Conservation (phyloP, 1,140 invertebrate genomes). For the Nasonia giraulti region DNA sequence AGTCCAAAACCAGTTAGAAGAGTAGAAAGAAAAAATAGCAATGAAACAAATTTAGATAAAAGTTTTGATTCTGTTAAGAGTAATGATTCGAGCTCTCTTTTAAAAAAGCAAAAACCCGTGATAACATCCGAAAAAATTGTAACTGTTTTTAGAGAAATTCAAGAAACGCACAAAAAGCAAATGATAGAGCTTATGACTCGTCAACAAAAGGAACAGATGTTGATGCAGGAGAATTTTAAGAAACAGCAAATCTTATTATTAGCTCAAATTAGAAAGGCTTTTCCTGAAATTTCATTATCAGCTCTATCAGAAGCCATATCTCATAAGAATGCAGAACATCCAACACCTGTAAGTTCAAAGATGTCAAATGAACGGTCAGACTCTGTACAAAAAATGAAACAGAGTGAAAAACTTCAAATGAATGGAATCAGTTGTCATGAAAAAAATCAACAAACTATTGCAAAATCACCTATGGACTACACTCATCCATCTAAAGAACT, state of each 20-base stretch:
- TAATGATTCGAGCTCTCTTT: background rate
- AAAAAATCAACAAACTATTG: background rate
- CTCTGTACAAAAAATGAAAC: background rate
- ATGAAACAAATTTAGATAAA: constrained; percentile 67
- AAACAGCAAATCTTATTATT: constrained; percentile 77
- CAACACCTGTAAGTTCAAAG: constrained; percentile 20
- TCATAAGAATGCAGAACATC: constrained; percentile 34
- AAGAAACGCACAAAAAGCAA: constrained; percentile 77
- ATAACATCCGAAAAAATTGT: constrained; percentile 68
- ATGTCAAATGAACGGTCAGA: background rate
- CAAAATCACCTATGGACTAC: constrained; percentile 17
- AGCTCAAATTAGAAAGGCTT: constrained; percentile 75
- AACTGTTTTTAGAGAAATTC: constrained; percentile 74
- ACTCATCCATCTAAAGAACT: constrained; percentile 32
- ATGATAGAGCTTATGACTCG: constrained; percentile 76
- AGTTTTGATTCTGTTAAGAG: constrained; percentile 48
- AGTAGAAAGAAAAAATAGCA: constrained; percentile 55
- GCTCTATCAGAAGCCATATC: constrained; percentile 54
- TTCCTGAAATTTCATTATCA: constrained; percentile 60
- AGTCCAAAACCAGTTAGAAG: constrained; percentile 28
- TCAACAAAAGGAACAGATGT: constrained; percentile 76
- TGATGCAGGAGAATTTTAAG: constrained; percentile 77
- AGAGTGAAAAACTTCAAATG: background rate
- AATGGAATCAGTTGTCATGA: constrained; percentile 38
- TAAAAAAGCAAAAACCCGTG: constrained; percentile 54